These are phyloP conservation scores for Acipenser transmontanus DNA, from an alignment of 2,797 vertebrate genomes.

Conservation along the genomic window DNA sequence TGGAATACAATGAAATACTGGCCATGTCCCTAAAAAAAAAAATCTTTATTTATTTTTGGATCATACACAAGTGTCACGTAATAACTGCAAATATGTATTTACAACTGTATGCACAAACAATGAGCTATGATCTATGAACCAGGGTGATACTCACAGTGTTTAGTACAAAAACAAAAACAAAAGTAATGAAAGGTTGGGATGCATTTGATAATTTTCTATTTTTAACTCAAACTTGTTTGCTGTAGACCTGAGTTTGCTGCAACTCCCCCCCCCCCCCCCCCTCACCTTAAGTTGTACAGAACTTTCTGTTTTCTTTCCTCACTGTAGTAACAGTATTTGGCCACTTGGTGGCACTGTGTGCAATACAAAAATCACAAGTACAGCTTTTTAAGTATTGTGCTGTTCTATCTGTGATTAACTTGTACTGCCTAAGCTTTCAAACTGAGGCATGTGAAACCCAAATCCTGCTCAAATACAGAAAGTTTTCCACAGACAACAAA, in stretches of 20 bases:
- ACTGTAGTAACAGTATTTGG: neutral
- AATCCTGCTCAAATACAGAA: too few species aligned
- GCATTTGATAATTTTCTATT: neutral
- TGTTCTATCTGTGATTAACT: too few species aligned
- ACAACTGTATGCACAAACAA: slow-evolving; percentile 40
- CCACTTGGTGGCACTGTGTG: neutral
- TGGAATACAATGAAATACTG: slow-evolving; percentile 47
- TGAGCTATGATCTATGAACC: slow-evolving; percentile 23
- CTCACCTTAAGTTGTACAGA: too few species aligned
- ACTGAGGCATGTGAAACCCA: too few species aligned
- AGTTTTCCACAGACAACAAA: too few species aligned
- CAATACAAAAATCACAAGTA: too few species aligned
- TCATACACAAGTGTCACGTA: slow-evolving; percentile 38
- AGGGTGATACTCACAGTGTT: slow-evolving; percentile 20
- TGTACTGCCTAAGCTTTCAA: too few species aligned
- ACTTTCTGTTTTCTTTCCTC: too few species aligned
- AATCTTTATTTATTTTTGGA: slow-evolving; percentile 6
- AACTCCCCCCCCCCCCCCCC: too few species aligned
- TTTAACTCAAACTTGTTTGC: too few species aligned
- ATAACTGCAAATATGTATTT: slow-evolving; percentile 43
- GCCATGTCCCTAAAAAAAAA: slow-evolving; percentile 56
- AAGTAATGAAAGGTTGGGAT: slow-evolving; percentile 11
- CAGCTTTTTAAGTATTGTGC: too few species aligned
- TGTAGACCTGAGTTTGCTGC: too few species aligned
- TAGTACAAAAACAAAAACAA: slow-evolving; percentile 7